Conservation (phyloP, 2,888 invertebrate species). For the Trachelus tabidus region DNA sequence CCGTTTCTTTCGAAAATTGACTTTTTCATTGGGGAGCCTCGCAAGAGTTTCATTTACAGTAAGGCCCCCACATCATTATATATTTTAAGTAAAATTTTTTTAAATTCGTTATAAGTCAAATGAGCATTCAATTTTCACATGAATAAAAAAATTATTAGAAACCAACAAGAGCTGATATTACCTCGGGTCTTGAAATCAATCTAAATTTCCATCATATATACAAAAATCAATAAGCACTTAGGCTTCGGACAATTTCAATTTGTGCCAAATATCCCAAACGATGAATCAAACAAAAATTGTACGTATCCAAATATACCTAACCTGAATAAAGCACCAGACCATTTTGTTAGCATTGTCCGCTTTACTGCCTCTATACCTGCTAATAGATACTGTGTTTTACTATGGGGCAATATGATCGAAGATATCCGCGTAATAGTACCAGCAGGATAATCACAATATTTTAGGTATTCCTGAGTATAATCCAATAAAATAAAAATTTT, state of each 20-base stretch:
- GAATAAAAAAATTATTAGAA: not conserved
- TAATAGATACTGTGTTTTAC: not conserved
- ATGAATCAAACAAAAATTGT: not conserved
- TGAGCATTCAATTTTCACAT: not conserved
- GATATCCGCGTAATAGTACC: not conserved
- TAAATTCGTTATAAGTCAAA: not conserved
- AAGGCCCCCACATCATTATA: not conserved
- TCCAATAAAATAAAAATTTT: not conserved
- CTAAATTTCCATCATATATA: not conserved
- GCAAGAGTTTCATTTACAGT: not conserved
- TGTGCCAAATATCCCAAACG: not conserved
- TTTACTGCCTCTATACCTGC: not conserved
- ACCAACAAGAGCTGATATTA: too few relatives aligned
- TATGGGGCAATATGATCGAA: not conserved
- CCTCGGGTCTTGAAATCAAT: not conserved
- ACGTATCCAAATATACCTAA: not conserved
- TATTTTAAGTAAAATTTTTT: not conserved
- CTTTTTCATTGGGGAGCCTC: not conserved
- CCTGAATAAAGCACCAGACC: not conserved
- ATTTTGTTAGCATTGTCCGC: not conserved
- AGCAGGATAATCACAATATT: not conserved
- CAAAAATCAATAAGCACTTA: not conserved
- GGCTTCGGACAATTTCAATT: not conserved
- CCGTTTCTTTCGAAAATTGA: constrained; percentile 2
- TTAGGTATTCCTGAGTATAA: not conserved